phyloP scores from a whole-genome alignment of 2,113 vertebrate species.

The Felis chaus region DNA sequence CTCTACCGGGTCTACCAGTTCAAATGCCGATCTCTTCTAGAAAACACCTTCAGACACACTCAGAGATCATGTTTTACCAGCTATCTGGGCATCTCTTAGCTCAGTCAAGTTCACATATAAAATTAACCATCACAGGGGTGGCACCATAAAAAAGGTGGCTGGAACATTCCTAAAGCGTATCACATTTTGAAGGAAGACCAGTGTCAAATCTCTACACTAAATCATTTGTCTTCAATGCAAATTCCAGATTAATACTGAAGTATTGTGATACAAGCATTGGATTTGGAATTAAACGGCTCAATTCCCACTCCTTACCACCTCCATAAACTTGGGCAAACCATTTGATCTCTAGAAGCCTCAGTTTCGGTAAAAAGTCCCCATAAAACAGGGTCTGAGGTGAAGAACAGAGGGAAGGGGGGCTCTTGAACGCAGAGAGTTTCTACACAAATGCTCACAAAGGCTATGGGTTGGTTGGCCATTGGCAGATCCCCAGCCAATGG shows the following conservation, averaged over 20 bases:
- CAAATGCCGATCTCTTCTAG: background rate
- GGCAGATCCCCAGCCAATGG: background rate
- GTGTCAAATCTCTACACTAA: background rate
- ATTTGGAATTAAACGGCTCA: constrained; percentile 46
- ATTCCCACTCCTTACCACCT: constrained; percentile 18
- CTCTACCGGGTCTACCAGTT: background rate
- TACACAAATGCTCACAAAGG: background rate
- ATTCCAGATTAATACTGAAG: background rate
- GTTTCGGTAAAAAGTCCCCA: background rate
- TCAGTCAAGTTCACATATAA: background rate
- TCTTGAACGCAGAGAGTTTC: background rate
- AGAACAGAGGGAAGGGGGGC: background rate
- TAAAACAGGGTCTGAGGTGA: background rate
- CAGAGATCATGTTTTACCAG: background rate
- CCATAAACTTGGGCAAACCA: background rate
- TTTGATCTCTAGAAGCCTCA: background rate
- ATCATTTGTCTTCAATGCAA: background rate
- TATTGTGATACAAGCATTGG: background rate
- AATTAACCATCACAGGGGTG: background rate
- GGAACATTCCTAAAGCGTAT: background rate
- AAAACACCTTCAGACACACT: background rate
- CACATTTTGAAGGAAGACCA: background rate
- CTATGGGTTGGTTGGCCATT: background rate
- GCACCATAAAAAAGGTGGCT: background rate
- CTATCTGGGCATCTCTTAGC: background rate